Percentiles rank a stretch among this genome's conserved stretches.
phyloP scores from a whole-genome alignment of 2,888 invertebrate species.

The Caenorhabditis becei region DNA sequence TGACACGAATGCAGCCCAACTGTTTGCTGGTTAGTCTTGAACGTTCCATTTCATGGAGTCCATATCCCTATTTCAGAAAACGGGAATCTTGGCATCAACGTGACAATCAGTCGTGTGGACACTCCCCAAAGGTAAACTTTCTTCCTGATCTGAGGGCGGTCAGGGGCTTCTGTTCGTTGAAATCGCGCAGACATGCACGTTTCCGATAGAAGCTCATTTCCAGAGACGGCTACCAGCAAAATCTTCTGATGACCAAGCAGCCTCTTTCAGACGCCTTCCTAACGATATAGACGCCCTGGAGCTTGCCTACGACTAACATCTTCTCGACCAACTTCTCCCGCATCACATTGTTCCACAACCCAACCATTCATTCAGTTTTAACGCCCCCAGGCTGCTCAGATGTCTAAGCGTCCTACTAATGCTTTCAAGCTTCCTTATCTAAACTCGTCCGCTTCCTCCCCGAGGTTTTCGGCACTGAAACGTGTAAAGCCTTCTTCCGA shows the following conservation, averaged over 20 bases:
- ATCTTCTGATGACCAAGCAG: constrained; percentile 23
- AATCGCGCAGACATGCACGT: constrained; percentile 13
- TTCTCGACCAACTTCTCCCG: not conserved
- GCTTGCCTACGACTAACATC: constrained; percentile 25
- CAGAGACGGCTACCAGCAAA: constrained; percentile 34
- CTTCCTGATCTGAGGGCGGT: not conserved
- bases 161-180: constrained; percentile 4
- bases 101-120: constrained; percentile 89
- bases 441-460: not conserved
- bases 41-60: too few species aligned
- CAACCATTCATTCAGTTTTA: constrained; percentile 24
- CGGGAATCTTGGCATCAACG: constrained; percentile 98
- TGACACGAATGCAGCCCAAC: constrained; percentile 96
- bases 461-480: constrained; percentile 9
- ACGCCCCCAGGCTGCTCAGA: constrained; percentile 14
- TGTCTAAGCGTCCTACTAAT: constrained; percentile 6
- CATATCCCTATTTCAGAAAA: constrained; percentile 86
- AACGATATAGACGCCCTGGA: constrained; percentile 26
- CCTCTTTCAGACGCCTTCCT: constrained; percentile 28
- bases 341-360: not conserved
- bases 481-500: not conserved
- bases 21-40: constrained; percentile 87
- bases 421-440: constrained; percentile 2
- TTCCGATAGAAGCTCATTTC: constrained; percentile 9
- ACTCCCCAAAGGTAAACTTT: constrained; percentile 18